Conservation (phyloP, 2,888 invertebrate genomes). For the Aphidius colemani region DNA sequence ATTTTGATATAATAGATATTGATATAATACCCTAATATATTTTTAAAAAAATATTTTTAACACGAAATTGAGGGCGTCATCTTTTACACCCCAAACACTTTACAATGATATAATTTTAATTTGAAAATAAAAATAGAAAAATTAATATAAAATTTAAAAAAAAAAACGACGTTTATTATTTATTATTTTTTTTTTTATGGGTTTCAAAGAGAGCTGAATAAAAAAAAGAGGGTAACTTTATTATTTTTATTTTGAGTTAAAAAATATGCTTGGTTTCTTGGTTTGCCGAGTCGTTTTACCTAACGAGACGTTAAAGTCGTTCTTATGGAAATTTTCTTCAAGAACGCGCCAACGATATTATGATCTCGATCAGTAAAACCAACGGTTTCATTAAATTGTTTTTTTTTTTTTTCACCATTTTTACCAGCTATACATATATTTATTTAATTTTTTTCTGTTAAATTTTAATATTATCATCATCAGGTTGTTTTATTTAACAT, state of each 20-base stretch:
- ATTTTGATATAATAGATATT: no score
- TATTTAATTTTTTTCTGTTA: neutral
- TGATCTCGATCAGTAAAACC: slow-evolving; percentile 16
- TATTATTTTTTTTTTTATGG: no score
- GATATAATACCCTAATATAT: no score
- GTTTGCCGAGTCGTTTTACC: slow-evolving; percentile 19
- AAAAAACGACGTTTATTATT: no score
- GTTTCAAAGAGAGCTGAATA: no score
- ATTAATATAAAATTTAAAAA: no score
- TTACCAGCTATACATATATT: slow-evolving; percentile 11
- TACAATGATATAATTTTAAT: no score
- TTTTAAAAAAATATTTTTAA: no score
- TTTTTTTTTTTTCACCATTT: neutral
- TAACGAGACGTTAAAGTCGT: slow-evolving; percentile 31
- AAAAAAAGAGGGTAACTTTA: no score
- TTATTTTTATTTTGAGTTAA: slow-evolving; percentile 8
- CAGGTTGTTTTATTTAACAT: neutral
- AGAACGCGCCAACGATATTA: slow-evolving; percentile 25
- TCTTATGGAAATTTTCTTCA: slow-evolving; percentile 28
- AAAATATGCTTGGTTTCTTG: slow-evolving; percentile 25
- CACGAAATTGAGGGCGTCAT: no score
- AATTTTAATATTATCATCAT: neutral
- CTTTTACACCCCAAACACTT: no score
- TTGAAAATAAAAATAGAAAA: no score
- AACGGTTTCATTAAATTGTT: slow-evolving; percentile 25